phyloP scores from a whole-genome alignment of 2,888 invertebrate genomes.

The Meteorus cinctellus region DNA sequence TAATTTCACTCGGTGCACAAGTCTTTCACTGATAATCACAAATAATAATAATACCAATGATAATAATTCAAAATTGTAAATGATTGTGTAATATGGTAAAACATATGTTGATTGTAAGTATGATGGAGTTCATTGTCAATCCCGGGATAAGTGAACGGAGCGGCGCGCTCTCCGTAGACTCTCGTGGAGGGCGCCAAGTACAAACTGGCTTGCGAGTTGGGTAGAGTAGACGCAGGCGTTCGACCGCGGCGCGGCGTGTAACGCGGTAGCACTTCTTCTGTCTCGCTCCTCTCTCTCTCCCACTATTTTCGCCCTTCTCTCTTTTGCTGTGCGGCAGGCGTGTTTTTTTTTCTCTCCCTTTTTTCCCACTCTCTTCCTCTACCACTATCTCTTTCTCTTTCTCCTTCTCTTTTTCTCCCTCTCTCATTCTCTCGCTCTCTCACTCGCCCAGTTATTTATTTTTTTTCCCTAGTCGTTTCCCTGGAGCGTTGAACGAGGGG shows the following conservation, averaged over 20 bases:
- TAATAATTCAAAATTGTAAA: constrained; percentile 5
- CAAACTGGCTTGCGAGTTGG: constrained; percentile 62
- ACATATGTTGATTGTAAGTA: constrained; percentile 23
- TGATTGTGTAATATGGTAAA: constrained; percentile 19
- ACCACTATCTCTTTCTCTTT: neutral
- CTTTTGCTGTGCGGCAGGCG: constrained; percentile 37
- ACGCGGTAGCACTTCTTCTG: constrained; percentile 63
- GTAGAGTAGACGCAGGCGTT: constrained; percentile 55
- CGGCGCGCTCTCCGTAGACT: constrained; percentile 34
- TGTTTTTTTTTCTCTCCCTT: constrained; percentile 34
- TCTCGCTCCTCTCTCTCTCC: constrained; percentile 51
- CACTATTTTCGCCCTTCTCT: constrained; percentile 27
- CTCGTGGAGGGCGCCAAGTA: constrained; percentile 60
- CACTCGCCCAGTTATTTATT: constrained; percentile 32
- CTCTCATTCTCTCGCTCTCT: constrained; percentile 10
- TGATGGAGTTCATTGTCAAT: constrained; percentile 22
- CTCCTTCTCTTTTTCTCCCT: neutral
- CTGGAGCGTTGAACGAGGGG: constrained; percentile 37
- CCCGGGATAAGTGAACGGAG: constrained; percentile 27
- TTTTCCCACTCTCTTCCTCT: constrained; percentile 32
- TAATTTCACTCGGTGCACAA: neutral
- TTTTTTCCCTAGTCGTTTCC: constrained; percentile 26
- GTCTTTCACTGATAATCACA: constrained; percentile 1
- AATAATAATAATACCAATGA: neutral
- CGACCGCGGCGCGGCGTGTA: constrained; percentile 70